A percentile compares a stretch with the other conserved stretches of the same genome.
These are phyloP conservation scores for Nyctereutes procyonoides DNA, from an alignment of 2,113 vertebrate species.

Conservation along the genomic window DNA sequence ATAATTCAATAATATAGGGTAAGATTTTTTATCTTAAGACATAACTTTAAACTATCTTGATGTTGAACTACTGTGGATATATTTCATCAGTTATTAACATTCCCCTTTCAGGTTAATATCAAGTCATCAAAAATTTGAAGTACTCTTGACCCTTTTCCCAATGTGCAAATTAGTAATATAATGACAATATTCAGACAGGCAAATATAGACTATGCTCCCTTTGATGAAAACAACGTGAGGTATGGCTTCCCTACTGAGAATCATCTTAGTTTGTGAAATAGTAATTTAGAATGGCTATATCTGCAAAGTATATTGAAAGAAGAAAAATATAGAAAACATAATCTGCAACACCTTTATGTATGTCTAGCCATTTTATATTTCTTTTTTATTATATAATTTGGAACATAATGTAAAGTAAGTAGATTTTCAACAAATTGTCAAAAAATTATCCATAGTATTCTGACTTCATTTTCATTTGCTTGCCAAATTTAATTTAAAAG, in stretches of 20 bases:
- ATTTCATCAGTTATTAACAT: slow-evolving; percentile 88
- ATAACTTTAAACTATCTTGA: slow-evolving; percentile 78
- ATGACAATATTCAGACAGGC: slow-evolving; percentile 84
- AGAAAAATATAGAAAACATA: slow-evolving; percentile 78
- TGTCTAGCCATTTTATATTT: slow-evolving; percentile 69
- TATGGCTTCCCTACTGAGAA: slow-evolving; percentile 85
- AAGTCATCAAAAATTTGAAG: slow-evolving; percentile 86
- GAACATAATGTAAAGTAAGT: neutral
- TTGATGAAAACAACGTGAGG: slow-evolving; percentile 86
- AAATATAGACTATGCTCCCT: slow-evolving; percentile 82
- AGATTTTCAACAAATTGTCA: neutral
- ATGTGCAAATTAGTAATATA: slow-evolving; percentile 88
- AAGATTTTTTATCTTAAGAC: slow-evolving; percentile 72
- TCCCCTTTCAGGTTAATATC: slow-evolving; percentile 86
- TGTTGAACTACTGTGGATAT: slow-evolving; percentile 78
- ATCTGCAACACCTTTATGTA: slow-evolving; percentile 66
- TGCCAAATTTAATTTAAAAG: slow-evolving; percentile 35
- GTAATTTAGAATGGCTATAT: slow-evolving; percentile 82
- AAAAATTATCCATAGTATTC: neutral
- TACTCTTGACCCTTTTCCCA: slow-evolving; percentile 84
- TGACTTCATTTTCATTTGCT: neutral
- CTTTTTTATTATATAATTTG: slow-evolving; percentile 68
- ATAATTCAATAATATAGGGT: slow-evolving; percentile 51
- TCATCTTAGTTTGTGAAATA: slow-evolving; percentile 84
- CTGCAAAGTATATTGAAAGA: slow-evolving; percentile 77